Percentiles rank a stretch among this genome's conserved stretches.
Evolutionary conservation across 2,888 invertebrate species (phyloP).

Genomic region (Hyles lineata): DNA sequence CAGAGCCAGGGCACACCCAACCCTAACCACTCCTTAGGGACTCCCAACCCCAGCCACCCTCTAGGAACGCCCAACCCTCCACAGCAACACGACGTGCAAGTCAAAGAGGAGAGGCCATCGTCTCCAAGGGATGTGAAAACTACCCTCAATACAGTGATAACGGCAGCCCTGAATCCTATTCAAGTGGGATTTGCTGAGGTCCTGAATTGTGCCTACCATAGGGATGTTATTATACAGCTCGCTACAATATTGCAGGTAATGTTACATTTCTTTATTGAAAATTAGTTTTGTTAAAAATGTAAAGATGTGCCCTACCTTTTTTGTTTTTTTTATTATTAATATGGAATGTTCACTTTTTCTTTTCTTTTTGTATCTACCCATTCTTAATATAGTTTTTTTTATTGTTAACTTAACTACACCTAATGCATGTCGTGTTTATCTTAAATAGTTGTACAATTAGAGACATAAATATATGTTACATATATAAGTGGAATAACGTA

Average conservation of each 20-base stretch:
- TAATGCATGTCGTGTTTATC: too few species aligned
- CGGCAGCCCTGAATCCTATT: slow-evolving; percentile 84
- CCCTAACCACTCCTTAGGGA: slow-evolving; percentile 73
- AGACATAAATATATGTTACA: too few species aligned
- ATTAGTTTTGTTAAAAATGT: too few species aligned
- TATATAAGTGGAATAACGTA: too few species aligned
- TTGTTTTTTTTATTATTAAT: too few species aligned
- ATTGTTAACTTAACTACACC: too few species aligned
- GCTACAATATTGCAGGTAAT: slow-evolving; percentile 91
- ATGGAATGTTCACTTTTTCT: too few species aligned
- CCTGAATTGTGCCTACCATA: slow-evolving; percentile 94
- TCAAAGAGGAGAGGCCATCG: slow-evolving; percentile 71
- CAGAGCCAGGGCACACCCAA: slow-evolving; percentile 76
- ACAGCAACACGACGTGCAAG: slow-evolving; percentile 72
- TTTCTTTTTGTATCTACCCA: too few species aligned
- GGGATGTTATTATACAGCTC: slow-evolving; percentile 92
- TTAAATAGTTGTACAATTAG: too few species aligned
- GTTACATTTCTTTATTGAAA: not conserved
- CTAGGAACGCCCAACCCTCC: slow-evolving; percentile 66
- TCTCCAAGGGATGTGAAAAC: slow-evolving; percentile 68
- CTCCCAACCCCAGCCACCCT: slow-evolving; percentile 74
- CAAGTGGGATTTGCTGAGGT: slow-evolving; percentile 92
- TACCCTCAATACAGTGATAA: slow-evolving; percentile 64
- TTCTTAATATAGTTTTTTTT: too few species aligned
- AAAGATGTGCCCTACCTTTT: too few species aligned